These are phyloP conservation scores for Theristus sp. DNA, from an alignment of 2,888 invertebrate species.

Conservation along the genomic window DNA sequence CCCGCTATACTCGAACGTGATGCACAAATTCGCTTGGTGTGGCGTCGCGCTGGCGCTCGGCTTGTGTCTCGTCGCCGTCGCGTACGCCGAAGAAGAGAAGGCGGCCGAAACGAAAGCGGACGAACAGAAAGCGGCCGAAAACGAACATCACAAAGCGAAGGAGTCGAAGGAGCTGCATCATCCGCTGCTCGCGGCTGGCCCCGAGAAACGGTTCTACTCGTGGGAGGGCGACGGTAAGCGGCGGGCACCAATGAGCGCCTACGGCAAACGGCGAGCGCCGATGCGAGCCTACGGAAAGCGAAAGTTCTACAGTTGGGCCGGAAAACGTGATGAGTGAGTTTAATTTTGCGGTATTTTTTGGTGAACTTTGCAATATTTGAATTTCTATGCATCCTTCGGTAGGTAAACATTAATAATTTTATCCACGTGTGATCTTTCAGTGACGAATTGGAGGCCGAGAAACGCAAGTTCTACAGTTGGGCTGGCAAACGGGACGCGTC, in stretches of 20 bases:
- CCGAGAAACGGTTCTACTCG: neutral
- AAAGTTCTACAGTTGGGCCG: neutral
- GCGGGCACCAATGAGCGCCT: too few relatives aligned
- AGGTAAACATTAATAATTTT: too few relatives aligned
- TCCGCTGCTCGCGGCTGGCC: neutral
- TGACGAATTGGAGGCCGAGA: neutral
- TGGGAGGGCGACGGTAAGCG: neutral
- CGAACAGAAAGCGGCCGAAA: neutral
- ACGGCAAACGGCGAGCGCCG: too few relatives aligned
- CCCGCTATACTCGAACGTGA: too few relatives aligned
- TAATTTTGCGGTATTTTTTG: too few relatives aligned
- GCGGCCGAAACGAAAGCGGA: neutral
- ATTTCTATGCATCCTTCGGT: too few relatives aligned
- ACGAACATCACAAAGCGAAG: neutral
- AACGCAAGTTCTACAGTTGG: neutral
- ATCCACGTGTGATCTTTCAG: too few relatives aligned
- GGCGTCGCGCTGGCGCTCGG: too few relatives aligned
- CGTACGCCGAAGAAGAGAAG: neutral
- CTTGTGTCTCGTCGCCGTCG: neutral
- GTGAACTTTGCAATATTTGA: too few relatives aligned
- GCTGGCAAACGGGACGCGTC: neutral
- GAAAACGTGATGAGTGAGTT: neutral
- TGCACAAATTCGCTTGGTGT: too few relatives aligned
- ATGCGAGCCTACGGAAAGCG: too few relatives aligned
- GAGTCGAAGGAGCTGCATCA: too few relatives aligned